Conservation (phyloP, 1,140 invertebrate species). For the Copidosoma floridanum region DNA sequence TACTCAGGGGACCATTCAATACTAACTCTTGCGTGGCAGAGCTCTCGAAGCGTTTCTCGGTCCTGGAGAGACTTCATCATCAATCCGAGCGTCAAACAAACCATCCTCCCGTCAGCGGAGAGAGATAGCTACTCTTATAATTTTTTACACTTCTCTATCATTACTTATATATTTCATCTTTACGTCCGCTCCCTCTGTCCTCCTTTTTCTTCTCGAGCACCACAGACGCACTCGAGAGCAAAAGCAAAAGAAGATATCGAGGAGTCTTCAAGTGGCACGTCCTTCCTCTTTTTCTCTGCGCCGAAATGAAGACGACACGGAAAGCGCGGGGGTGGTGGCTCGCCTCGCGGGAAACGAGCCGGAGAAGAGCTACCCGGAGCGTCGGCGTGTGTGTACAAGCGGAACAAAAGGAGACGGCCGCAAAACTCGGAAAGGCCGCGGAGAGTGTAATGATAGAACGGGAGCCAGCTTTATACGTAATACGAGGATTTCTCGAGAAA, state of each 20-base stretch:
- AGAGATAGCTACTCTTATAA: neutral
- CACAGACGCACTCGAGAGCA: neutral
- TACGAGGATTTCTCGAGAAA: neutral
- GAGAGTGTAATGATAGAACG: neutral
- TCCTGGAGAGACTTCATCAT: no score
- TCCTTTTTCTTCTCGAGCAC: neutral
- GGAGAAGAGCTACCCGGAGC: no score
- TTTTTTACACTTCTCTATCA: constrained; percentile 3
- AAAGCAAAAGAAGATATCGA: constrained; percentile 1
- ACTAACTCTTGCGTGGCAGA: no score
- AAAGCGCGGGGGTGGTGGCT: no score
- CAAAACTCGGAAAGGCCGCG: neutral
- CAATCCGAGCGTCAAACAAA: constrained; percentile 8
- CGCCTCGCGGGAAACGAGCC: no score
- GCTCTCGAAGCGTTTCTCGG: no score
- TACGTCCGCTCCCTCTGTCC: neutral
- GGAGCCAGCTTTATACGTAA: neutral
- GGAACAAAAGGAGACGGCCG: constrained; percentile 10
- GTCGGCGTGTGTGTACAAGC: no score
- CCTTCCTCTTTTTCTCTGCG: no score
- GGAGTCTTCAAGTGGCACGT: constrained; percentile 3
- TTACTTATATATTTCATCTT: constrained; percentile 2
- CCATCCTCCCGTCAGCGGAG: constrained; percentile 4
- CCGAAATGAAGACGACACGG: constrained; percentile 19
- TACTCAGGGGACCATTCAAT: no score